A percentile compares a stretch with the other conserved stretches of the same genome.
Conservation (phyloP, 2,113 vertebrate genomes). For the Scomber japonicus region DNA sequence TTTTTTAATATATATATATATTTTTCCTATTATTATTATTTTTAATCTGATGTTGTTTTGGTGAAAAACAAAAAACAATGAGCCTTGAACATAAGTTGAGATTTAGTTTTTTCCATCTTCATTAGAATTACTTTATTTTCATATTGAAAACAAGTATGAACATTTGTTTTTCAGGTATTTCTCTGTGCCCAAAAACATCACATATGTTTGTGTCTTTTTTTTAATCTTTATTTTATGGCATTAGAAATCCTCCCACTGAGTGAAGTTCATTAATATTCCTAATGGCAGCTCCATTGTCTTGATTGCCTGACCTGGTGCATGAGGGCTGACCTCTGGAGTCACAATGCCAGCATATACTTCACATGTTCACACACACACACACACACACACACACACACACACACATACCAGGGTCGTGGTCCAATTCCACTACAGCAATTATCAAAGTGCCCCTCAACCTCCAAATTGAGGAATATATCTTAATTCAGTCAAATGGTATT, state of each 20-base stretch:
- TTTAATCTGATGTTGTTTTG: neutral
- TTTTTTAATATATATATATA: no score
- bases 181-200: neutral
- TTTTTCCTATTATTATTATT: no score
- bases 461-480: constrained; percentile 62
- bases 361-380: constrained; percentile 8
- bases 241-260: constrained; percentile 32
- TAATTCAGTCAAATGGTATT: constrained; percentile 71
- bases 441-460: constrained; percentile 75
- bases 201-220: constrained; percentile 41
- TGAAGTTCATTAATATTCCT: constrained; percentile 71
- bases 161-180: neutral
- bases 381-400: constrained; percentile 35
- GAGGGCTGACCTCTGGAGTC: constrained; percentile 3
- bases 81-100: neutral
- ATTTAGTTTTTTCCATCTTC: no score
- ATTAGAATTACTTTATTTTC: no score
- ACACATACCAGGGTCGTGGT: constrained; percentile 51
- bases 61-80: neutral
- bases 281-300: constrained; percentile 72
- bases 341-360: constrained; percentile 15
- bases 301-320: constrained; percentile 65
- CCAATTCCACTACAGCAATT: constrained; percentile 62
- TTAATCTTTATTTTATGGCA: neutral
- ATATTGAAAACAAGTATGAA: constrained; percentile 1